A percentile compares a stretch with the other conserved stretches of the same genome.
Conservation (phyloP, 2,113 vertebrate genomes). For the Chaetodon auriga region DNA sequence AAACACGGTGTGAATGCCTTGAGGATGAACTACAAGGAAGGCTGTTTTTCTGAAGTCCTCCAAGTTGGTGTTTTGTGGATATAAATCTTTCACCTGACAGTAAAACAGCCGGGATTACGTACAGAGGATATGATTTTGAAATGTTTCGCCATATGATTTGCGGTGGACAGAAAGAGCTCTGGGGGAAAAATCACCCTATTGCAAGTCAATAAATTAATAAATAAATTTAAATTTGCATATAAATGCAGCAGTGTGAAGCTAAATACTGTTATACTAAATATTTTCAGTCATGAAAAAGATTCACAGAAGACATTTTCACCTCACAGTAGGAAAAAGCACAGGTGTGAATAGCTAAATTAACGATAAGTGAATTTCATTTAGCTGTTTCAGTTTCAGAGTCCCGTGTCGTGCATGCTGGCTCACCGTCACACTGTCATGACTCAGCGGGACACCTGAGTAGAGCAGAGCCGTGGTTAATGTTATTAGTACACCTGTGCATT, state of each 20-base stretch:
- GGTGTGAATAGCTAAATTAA: neutral
- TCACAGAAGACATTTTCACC: neutral
- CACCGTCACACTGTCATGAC: neutral
- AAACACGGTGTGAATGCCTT: neutral
- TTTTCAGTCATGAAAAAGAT: neutral
- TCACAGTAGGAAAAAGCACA: neutral
- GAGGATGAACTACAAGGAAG: neutral
- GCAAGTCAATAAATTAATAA: neutral
- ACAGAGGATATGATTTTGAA: neutral
- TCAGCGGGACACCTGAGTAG: neutral
- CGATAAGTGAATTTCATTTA: neutral
- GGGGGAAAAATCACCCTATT: neutral
- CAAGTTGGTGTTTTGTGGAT: neutral
- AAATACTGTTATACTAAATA: neutral
- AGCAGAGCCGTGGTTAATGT: neutral
- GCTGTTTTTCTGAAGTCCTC: neutral
- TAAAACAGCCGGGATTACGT: neutral
- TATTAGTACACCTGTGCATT: constrained; percentile 21
- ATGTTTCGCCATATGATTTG: neutral
- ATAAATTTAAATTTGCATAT: no score
- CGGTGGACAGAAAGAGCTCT: neutral
- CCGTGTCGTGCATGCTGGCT: neutral
- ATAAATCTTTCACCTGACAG: neutral
- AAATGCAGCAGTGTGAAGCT: no score
- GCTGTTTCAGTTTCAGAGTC: neutral